Conservation (phyloP, 2,797 vertebrate genomes). For the Erpetoichthys calabaricus region DNA sequence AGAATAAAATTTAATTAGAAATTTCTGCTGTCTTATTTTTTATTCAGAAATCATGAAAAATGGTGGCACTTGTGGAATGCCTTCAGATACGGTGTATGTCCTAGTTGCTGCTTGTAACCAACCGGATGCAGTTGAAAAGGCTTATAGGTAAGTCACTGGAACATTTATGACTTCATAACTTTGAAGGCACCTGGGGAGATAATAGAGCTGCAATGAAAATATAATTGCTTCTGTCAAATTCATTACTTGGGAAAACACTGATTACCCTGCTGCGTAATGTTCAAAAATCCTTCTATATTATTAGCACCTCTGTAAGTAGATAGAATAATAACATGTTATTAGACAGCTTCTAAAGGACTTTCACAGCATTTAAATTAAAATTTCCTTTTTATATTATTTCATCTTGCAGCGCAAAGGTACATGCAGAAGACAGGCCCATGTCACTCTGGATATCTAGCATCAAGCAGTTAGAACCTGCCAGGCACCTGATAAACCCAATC, state of each 20-base stretch:
- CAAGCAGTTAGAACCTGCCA: conserved; percentile 67
- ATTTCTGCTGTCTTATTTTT: not conserved
- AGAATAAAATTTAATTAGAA: too few relatives aligned
- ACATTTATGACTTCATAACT: too few relatives aligned
- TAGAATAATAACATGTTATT: too few relatives aligned
- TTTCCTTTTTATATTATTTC: too few relatives aligned
- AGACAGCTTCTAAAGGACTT: too few relatives aligned
- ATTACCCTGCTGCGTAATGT: too few relatives aligned
- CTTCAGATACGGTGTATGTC: conserved; percentile 79
- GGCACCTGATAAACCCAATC: conserved; percentile 60
- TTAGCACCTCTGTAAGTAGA: too few relatives aligned
- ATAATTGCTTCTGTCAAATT: not conserved
- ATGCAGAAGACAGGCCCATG: conserved; percentile 77
- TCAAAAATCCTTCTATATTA: too few relatives aligned
- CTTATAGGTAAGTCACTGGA: conserved; percentile 53
- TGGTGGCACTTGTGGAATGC: conserved; percentile 70
- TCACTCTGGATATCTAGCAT: conserved; percentile 76
- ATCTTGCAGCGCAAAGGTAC: conserved; percentile 57
- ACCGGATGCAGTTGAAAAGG: conserved; percentile 68
- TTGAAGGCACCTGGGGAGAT: not conserved
- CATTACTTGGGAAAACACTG: too few relatives aligned
- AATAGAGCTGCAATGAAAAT: not conserved
- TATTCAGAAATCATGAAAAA: conserved; percentile 71
- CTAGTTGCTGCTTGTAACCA: conserved; percentile 74
- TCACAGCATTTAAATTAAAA: too few relatives aligned